Percentiles rank a stretch among this genome's conserved stretches.
Conservation (phyloP, 2,113 vertebrate genomes). For the Orthonyx spaldingii region DNA sequence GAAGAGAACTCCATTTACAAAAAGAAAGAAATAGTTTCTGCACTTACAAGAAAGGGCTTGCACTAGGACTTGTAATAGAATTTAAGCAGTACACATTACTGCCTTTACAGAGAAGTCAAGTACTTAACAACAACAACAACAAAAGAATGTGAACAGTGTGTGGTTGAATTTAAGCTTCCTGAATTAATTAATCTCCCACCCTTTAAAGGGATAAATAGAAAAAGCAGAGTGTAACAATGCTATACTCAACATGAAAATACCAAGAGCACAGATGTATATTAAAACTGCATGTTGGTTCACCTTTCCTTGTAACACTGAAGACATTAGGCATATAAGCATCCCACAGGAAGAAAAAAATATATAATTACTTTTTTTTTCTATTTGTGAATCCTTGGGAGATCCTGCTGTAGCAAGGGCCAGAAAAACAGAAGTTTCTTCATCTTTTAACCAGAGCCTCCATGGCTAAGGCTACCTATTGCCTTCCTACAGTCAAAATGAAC, state of each 20-base stretch:
- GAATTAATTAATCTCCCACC: neutral
- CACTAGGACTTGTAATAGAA: neutral
- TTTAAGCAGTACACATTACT: neutral
- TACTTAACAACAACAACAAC: neutral
- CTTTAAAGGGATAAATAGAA: neutral
- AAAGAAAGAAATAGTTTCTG: neutral
- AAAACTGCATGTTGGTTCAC: neutral
- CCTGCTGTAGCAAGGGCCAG: neutral
- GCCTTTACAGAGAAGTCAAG: neutral
- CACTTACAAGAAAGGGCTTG: neutral
- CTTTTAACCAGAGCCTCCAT: neutral
- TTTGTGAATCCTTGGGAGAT: neutral
- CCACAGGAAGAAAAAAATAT: neutral
- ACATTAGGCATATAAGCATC: neutral
- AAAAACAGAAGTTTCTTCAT: neutral
- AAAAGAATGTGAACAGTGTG: neutral
- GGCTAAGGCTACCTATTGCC: neutral
- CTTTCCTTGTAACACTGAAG: neutral
- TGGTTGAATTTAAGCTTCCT: neutral
- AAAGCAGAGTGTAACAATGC: neutral
- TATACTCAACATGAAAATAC: neutral
- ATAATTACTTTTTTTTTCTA: neutral
- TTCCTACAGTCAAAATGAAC: neutral
- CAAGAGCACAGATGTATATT: neutral
- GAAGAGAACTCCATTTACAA: neutral